Base-by-base conservation (phyloP, 2,888 invertebrate species). In the Polydrusus pterygomalis region DNA sequence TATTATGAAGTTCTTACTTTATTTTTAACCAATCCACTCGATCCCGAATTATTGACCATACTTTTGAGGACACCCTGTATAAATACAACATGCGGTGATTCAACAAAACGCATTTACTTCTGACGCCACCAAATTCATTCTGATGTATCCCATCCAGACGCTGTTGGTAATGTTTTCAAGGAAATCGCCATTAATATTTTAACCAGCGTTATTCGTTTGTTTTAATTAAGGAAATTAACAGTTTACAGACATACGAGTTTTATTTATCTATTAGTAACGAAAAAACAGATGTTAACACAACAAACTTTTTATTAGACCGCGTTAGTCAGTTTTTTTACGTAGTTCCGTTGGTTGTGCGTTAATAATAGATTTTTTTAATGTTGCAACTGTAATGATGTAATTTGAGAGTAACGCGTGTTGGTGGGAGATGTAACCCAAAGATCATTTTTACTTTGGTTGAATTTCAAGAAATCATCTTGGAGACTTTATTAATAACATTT, bases 141-240 rank as follows among this genome's bases (percentile, higher is more conserved):
- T 40, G 58, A 38, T 60, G 58, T 18, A 11, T 38, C 11, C 38
- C 38, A 60, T 17, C 38, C 58, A 17, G 30, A 60, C 58, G 40
- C 7, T 0, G 58, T 60, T 38, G 38, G 38, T 60, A 60, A 60
- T 34, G 9, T 17, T 60, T 60, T 60, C 58, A 15, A 38, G 58
- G 38, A 60, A 60, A 60, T 38, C 7, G 58, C 58, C 17, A 60
- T 60, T 60, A 60, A 60, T 60, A 11, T 60, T 11, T 60, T 60
- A 60, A 38, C 58, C 40, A 38, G 38, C 38, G 58, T 58, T 38
- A 58, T 58, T 58, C 38, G 58, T 38, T 60, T 60, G 58, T 60
- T 60, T 60, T 60, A 60, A 60, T 60, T 60, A 60, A 60, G 13
- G 38, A 60, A 30, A 60, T 38, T 60, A 38, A 60, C 58, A 58